phyloP scores from a whole-genome alignment of 2,113 vertebrate genomes.

The Poecilia latipinna region DNA sequence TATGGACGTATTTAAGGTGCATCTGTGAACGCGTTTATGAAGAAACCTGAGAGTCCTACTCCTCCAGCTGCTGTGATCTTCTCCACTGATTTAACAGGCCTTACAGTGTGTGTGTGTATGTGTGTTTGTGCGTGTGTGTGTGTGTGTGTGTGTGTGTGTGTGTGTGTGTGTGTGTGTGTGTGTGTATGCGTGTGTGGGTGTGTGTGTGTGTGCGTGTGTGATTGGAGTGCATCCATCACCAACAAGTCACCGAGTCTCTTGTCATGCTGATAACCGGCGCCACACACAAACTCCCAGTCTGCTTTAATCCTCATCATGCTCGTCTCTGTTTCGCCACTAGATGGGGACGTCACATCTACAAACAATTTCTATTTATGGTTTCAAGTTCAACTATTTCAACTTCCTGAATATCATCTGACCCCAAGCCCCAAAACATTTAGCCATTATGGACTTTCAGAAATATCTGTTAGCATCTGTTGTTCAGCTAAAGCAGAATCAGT shows the following conservation, averaged over 20 bases:
- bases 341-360: neutral
- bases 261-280: conserved; percentile 57
- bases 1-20: neutral
- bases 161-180: conserved; percentile 9
- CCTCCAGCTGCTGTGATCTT: conserved; percentile 13
- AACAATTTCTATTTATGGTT: neutral
- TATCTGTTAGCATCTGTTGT: neutral
- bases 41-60: conserved; percentile 25
- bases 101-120: conserved; percentile 5
- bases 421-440: neutral
- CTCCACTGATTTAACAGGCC: neutral
- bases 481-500: neutral
- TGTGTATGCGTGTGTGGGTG: conserved; percentile 2
- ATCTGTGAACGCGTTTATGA: neutral
- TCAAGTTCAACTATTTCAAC: neutral
- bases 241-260: conserved; percentile 57
- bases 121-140: conserved; percentile 5
- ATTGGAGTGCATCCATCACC: conserved; percentile 38
- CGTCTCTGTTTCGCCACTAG: neutral
- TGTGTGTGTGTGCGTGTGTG: conserved; percentile 1
- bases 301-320: neutral
- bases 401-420: neutral
- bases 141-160: conserved; percentile 9
- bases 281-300: conserved; percentile 31
- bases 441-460: neutral